phyloP scores from a whole-genome alignment of 2,797 vertebrate genomes.

The Glyptemys insculpta region DNA sequence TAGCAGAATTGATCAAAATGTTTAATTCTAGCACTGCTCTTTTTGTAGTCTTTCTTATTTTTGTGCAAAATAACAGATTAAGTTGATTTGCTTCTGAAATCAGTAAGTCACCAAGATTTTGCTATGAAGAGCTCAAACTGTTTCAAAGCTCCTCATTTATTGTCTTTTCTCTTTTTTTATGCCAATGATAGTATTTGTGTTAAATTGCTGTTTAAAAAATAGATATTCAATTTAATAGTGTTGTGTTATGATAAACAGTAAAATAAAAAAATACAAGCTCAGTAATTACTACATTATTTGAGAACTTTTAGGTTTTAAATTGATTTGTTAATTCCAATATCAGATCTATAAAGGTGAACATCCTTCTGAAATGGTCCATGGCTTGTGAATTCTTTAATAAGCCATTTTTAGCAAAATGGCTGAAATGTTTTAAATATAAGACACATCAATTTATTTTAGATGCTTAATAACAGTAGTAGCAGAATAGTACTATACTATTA shows the following conservation, averaged over 20 bases:
- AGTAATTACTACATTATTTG: not conserved
- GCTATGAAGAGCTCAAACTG: slow-evolving; percentile 1
- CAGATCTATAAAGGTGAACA: not conserved
- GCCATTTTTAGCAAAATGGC: not conserved
- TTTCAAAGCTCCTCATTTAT: slow-evolving; percentile 14
- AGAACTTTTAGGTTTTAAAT: slow-evolving; percentile 16
- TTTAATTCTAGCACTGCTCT: slow-evolving; percentile 24
- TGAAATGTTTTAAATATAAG: not conserved
- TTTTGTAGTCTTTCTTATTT: slow-evolving; percentile 11
- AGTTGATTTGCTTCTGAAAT: slow-evolving; percentile 1
- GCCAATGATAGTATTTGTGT: not conserved
- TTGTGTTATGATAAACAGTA: slow-evolving; percentile 11
- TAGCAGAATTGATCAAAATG: slow-evolving; percentile 22
- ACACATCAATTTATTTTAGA: not conserved
- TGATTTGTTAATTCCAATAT: not conserved
- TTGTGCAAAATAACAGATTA: slow-evolving; percentile 22
- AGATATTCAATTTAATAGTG: not conserved
- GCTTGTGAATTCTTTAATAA: not conserved
- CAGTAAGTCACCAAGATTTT: not conserved
- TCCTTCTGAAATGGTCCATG: not conserved
- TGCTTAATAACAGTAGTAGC: not conserved
- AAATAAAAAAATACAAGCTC: not conserved
- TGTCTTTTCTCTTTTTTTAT: not conserved
- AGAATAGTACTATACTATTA: not conserved
- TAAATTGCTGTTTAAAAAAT: not conserved